Evolutionary conservation across 2,888 invertebrate genomes (phyloP).

Genomic region (Drosophila mulleri): DNA sequence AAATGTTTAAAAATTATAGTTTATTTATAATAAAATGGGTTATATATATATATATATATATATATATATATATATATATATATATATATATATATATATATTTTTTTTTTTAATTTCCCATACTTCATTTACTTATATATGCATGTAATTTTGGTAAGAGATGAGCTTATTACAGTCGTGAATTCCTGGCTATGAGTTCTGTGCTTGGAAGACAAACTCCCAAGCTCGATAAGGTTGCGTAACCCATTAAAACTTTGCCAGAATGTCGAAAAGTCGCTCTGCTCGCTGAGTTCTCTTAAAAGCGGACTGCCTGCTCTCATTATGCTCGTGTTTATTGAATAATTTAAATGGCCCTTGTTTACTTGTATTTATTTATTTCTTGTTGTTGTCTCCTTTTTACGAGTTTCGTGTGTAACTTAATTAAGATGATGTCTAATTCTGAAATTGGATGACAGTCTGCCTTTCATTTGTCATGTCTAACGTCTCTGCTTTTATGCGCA

Average conservation of each 20-base stretch:
- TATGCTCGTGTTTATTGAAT: slow-evolving; percentile 36
- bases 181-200: slow-evolving; percentile 37
- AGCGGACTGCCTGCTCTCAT: slow-evolving; percentile 16
- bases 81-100: no score
- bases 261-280: slow-evolving; percentile 32
- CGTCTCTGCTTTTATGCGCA: slow-evolving; percentile 9
- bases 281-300: slow-evolving; percentile 11
- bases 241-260: slow-evolving; percentile 74
- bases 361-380: slow-evolving; percentile 3
- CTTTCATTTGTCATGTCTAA: slow-evolving; percentile 16
- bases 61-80: no score
- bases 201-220: slow-evolving; percentile 59
- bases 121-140: not conserved
- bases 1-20: no score
- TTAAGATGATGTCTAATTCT: slow-evolving; percentile 57
- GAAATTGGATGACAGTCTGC: slow-evolving; percentile 22
- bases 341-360: slow-evolving; percentile 55
- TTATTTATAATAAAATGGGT: no score
- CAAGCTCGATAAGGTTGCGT: slow-evolving; percentile 68
- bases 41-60: no score
- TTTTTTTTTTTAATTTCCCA: not conserved
- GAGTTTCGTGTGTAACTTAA: slow-evolving; percentile 52
- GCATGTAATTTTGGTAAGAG: slow-evolving; percentile 9
- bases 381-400: slow-evolving; percentile 31
- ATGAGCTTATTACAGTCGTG: slow-evolving; percentile 17